Evolutionary conservation across 2,888 invertebrate genomes (phyloP).

Genomic region (Hypomecis atomaria): DNA sequence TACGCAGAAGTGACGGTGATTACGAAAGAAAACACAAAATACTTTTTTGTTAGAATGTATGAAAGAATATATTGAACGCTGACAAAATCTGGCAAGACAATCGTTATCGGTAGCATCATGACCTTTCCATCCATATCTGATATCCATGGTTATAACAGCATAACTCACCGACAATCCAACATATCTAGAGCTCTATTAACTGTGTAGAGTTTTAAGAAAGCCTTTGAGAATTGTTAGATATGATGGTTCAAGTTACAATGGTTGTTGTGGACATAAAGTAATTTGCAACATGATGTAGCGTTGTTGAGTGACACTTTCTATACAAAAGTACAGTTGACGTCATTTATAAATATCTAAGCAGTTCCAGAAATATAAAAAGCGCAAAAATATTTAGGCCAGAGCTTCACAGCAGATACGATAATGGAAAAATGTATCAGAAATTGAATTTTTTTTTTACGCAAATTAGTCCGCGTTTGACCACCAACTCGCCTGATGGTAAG

Average conservation of each 20-base stretch:
- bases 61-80: background rate
- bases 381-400: no score
- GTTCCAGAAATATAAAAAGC: no score
- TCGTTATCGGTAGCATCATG: background rate
- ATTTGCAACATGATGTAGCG: slow-evolving; percentile 21
- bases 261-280: slow-evolving; percentile 6
- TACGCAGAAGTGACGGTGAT: no score
- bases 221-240: slow-evolving; percentile 1
- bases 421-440: no score
- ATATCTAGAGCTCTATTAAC: slow-evolving; percentile 11
- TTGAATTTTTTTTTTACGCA: no score
- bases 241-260: slow-evolving; percentile 14
- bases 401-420: no score
- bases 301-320: slow-evolving; percentile 42
- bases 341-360: background rate
- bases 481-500: no score
- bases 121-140: background rate
- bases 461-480: no score
- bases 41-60: no score
- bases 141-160: background rate
- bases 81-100: background rate
- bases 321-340: slow-evolving; percentile 24
- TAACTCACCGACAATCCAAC: slow-evolving; percentile 10
- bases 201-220: slow-evolving; percentile 9
- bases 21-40: no score